A percentile compares a stretch with the other conserved stretches of the same genome.
Conservation (phyloP, 2,113 vertebrate species). For the Phocoena sinus region DNA sequence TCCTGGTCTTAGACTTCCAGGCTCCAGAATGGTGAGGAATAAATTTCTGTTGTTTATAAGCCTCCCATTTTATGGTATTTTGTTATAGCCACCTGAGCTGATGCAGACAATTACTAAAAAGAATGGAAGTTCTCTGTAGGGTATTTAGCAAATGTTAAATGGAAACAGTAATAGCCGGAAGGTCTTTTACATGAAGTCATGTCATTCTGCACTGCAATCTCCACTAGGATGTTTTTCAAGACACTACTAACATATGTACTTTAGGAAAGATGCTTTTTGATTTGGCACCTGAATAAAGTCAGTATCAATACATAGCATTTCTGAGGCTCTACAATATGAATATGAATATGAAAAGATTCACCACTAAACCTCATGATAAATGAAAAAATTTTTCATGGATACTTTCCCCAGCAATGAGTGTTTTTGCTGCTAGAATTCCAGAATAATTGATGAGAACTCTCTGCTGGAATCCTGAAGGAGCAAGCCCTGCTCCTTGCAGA, state of each 20-base stretch:
- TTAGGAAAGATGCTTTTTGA: not conserved
- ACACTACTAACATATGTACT: not conserved
- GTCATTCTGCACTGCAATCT: not conserved
- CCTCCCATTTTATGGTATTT: not conserved
- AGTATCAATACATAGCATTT: not conserved
- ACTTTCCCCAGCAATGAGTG: not conserved
- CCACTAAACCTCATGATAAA: conserved; percentile 2
- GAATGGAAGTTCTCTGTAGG: not conserved
- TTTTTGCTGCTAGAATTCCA: conserved; percentile 29
- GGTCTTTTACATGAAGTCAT: not conserved
- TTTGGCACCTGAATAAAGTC: not conserved
- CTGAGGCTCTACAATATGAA: not conserved
- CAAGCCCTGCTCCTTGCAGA: not conserved
- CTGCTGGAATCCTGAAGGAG: not conserved
- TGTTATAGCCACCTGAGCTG: not conserved
- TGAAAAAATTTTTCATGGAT: not conserved
- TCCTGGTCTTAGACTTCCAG: not conserved
- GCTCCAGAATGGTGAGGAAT: not conserved
- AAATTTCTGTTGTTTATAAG: not conserved
- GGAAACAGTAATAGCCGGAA: not conserved
- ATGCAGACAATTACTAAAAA: not conserved
- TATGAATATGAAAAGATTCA: not conserved
- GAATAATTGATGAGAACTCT: not conserved
- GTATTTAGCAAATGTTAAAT: not conserved
- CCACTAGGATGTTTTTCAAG: not conserved